Conservation (phyloP, 2,113 vertebrate species). For the Prochilodus magdalenae region DNA sequence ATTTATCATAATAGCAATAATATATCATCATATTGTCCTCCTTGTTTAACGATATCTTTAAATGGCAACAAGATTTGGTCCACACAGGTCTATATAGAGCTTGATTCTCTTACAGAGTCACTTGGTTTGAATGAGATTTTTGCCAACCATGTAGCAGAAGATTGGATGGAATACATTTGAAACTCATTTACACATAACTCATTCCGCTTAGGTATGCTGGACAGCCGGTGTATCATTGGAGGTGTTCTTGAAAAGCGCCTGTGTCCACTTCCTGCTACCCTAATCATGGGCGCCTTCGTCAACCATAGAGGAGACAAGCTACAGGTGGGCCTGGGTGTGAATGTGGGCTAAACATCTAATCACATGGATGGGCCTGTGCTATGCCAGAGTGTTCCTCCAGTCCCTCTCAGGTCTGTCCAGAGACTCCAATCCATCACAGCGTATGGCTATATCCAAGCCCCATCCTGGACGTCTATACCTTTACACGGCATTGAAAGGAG, state of each 20-base stretch:
- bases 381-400: slow-evolving; percentile 10
- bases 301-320: slow-evolving; percentile 93
- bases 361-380: not conserved
- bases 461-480: slow-evolving; percentile 12
- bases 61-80: no score
- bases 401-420: slow-evolving; percentile 19
- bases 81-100: no score
- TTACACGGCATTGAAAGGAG: not conserved
- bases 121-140: not conserved
- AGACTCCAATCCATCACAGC: slow-evolving; percentile 5
- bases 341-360: slow-evolving; percentile 80
- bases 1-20: no score
- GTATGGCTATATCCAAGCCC: not conserved
- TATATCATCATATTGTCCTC: no score
- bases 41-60: no score
- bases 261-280: slow-evolving; percentile 88
- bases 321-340: slow-evolving; percentile 92
- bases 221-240: slow-evolving; percentile 95
- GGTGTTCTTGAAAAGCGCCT: slow-evolving; percentile 93
- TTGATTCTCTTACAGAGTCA: no score
- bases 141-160: not conserved
- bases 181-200: slow-evolving; percentile 16
- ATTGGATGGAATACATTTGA: not conserved
- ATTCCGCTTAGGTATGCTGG: slow-evolving; percentile 83
- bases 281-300: slow-evolving; percentile 93